Evolutionary conservation across 2,113 vertebrate genomes (phyloP).

Genomic region (Naja naja): DNA sequence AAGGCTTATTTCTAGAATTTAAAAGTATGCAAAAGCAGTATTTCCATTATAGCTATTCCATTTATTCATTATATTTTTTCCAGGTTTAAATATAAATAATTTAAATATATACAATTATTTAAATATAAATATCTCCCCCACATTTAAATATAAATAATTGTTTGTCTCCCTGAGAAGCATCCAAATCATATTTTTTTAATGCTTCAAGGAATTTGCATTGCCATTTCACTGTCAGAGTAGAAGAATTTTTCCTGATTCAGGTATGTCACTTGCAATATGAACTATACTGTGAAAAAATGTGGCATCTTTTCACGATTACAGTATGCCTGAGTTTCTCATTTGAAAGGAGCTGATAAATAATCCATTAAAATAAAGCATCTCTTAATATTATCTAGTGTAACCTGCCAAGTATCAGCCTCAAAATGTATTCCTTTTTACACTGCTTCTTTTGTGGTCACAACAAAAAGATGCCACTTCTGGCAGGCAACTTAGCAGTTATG

Average conservation of each 20-base stretch:
- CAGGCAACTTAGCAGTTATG: not conserved
- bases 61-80: not conserved
- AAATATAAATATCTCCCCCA: not conserved
- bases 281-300: rapidly evolving
- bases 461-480: not conserved
- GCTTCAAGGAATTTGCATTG: slow-evolving; percentile 42
- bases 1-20: slow-evolving; percentile 6
- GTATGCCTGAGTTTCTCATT: slow-evolving; percentile 23
- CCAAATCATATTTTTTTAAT: slow-evolving; percentile 30
- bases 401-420: not conserved
- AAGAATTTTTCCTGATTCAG: slow-evolving; percentile 37
- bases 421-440: not conserved
- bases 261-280: slow-evolving; percentile 36
- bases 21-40: slow-evolving; percentile 1
- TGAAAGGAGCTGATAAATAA: not conserved
- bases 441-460: too few relatives aligned
- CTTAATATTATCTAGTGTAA: not conserved
- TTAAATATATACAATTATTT: not conserved
- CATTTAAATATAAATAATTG: rapidly evolving
- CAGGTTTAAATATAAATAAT: not conserved
- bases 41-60: not conserved
- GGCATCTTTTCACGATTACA: not conserved
- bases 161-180: not conserved
- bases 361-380: not conserved
- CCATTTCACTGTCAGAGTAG: not conserved